These are phyloP conservation scores for Aspidiotus destructor DNA, from an alignment of 2,888 invertebrate genomes.

Conservation along the genomic window DNA sequence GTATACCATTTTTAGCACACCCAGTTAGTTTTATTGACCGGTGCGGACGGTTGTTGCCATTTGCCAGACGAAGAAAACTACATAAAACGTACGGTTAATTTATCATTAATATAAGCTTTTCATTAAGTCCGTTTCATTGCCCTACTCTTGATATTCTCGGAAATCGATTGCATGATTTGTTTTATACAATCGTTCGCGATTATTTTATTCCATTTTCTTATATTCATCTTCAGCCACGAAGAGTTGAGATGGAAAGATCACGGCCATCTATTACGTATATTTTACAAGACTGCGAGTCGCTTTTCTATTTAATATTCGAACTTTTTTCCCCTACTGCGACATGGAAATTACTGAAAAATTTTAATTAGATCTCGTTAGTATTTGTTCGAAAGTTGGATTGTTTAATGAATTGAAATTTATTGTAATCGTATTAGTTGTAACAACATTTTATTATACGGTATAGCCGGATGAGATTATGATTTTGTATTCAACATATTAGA, in stretches of 20 bases:
- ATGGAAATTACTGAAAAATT: too few relatives aligned
- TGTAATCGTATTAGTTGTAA: not conserved
- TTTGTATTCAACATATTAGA: not conserved
- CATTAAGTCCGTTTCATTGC: conserved; percentile 28
- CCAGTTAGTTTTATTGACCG: conserved; percentile 10
- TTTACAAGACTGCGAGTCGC: not conserved
- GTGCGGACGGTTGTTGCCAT: not conserved
- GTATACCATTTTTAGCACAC: conserved; percentile 13
- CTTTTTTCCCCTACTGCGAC: not conserved
- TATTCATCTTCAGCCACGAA: not conserved
- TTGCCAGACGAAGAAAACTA: conserved; percentile 1
- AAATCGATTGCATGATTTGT: conserved; percentile 24
- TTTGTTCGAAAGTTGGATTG: not conserved
- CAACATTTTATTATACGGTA: not conserved
- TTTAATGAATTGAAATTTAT: not conserved
- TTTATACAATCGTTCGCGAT: not conserved
- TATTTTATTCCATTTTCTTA: not conserved
- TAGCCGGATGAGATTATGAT: not conserved
- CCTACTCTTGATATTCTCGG: conserved; percentile 21
- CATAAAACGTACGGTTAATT: conserved; percentile 17
- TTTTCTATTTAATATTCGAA: not conserved
- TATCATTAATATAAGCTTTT: conserved; percentile 30
- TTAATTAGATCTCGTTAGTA: not conserved
- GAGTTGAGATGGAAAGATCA: not conserved
- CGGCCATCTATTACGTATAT: not conserved